Percentiles rank a stretch among this genome's conserved stretches.
phyloP scores from a whole-genome alignment of 2,888 invertebrate species.

The Phyto melanocephala region DNA sequence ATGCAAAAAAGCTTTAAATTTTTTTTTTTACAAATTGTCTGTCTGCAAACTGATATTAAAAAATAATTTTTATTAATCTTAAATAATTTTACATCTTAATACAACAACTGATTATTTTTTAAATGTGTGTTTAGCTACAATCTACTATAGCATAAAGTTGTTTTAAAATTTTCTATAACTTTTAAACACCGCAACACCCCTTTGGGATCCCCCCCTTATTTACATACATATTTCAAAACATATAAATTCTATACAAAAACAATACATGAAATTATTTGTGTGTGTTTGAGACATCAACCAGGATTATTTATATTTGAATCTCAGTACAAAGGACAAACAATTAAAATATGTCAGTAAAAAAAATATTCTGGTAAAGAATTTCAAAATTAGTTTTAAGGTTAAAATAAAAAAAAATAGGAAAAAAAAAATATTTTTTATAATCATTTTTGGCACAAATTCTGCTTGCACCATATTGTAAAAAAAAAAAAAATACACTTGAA shows the following conservation, averaged over 20 bases:
- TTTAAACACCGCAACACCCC: too few species aligned
- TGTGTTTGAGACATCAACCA: constrained; percentile 10
- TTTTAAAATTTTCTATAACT: too few species aligned
- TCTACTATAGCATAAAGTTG: too few species aligned
- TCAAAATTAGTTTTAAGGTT: background rate
- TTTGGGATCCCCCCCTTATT: background rate
- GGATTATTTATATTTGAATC: background rate
- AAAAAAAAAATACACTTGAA: constrained; percentile 4
- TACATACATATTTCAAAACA: too few species aligned
- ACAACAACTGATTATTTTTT: too few species aligned
- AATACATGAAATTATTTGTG: background rate
- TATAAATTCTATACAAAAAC: background rate
- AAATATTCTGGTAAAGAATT: constrained; percentile 8
- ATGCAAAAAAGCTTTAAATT: too few species aligned
- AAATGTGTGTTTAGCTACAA: too few species aligned
- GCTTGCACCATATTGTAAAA: background rate
- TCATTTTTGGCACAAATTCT: background rate
- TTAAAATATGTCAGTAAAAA: background rate
- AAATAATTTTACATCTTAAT: too few species aligned
- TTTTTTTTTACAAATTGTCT: too few species aligned
- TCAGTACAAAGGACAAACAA: background rate
- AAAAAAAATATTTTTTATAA: background rate
- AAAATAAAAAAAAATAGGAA: background rate
- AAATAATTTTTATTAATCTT: too few species aligned
- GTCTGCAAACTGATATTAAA: too few species aligned